These are phyloP conservation scores for Carassius carassius DNA, from an alignment of 2,113 vertebrate species.

Conservation along the genomic window DNA sequence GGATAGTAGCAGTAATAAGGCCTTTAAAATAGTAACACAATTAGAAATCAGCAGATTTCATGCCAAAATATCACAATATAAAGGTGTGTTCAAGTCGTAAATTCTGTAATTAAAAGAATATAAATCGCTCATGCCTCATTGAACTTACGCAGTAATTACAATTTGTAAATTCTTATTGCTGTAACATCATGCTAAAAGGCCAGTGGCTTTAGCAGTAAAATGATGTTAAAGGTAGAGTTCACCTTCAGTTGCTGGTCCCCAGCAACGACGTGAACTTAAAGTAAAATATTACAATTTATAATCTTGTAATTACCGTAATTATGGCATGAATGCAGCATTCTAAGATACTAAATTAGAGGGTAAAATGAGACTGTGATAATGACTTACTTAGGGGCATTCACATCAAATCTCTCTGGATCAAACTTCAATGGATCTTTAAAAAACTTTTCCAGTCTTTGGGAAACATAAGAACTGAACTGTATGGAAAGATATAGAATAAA, in stretches of 20 bases:
- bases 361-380: not conserved
- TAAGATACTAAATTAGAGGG: not conserved
- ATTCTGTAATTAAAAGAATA: not conserved
- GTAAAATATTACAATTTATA: not conserved
- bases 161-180: not conserved
- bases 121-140: not conserved
- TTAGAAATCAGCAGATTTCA: not conserved
- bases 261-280: no score
- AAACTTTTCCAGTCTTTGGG: slow-evolving; percentile 83
- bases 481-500: not conserved
- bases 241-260: no score
- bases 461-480: slow-evolving; percentile 82
- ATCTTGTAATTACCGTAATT: not conserved
- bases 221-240: not conserved
- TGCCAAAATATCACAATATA: not conserved
- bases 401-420: slow-evolving; percentile 88
- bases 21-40: slow-evolving; percentile 58
- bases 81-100: not conserved
- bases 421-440: slow-evolving; percentile 88
- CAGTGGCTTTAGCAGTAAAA: not conserved
- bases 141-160: not conserved
- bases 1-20: slow-evolving; percentile 84
- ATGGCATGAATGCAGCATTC: not conserved
- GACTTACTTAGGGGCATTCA: slow-evolving; percentile 85
- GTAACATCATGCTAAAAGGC: not conserved